These are phyloP conservation scores for Melanotaenia duboulayi DNA, from an alignment of 2,113 vertebrate genomes.

Conservation along the genomic window DNA sequence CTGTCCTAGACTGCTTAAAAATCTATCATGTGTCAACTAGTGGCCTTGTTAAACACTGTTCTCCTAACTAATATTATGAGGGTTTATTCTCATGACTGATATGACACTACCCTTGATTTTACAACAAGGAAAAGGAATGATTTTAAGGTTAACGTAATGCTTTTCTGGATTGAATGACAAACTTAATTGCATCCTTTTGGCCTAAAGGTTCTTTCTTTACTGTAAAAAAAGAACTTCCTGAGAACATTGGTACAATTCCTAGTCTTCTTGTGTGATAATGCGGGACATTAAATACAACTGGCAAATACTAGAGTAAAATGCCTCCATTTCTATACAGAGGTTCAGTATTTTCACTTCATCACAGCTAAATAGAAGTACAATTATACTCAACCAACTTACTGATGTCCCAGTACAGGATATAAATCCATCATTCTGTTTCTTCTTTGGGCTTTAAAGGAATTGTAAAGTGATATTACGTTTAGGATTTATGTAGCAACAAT, in stretches of 20 bases:
- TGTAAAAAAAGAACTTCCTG: not conserved
- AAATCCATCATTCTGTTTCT: not conserved
- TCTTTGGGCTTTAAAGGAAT: not conserved
- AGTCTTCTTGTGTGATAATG: not conserved
- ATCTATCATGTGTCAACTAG: slow-evolving; percentile 6
- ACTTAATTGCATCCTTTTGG: not conserved
- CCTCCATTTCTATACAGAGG: not conserved
- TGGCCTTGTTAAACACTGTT: not conserved
- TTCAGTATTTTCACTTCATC: not conserved
- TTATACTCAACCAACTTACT: not conserved
- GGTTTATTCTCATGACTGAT: slow-evolving; percentile 4
- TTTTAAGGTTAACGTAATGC: not conserved
- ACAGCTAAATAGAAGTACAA: not conserved
- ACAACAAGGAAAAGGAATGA: too few species aligned
- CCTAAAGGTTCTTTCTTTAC: not conserved
- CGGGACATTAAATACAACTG: not conserved
- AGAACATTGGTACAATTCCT: too few species aligned
- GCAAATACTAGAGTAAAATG: not conserved
- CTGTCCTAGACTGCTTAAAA: slow-evolving; percentile 4
- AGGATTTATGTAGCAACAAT: too few species aligned
- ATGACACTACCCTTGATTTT: not conserved
- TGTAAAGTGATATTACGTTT: too few species aligned
- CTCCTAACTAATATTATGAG: not conserved
- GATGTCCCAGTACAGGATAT: not conserved
- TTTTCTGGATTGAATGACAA: slow-evolving; percentile 3